These are phyloP conservation scores for Nasonia vitripennis DNA, from an alignment of 1,140 invertebrate genomes.

Conservation along the genomic window DNA sequence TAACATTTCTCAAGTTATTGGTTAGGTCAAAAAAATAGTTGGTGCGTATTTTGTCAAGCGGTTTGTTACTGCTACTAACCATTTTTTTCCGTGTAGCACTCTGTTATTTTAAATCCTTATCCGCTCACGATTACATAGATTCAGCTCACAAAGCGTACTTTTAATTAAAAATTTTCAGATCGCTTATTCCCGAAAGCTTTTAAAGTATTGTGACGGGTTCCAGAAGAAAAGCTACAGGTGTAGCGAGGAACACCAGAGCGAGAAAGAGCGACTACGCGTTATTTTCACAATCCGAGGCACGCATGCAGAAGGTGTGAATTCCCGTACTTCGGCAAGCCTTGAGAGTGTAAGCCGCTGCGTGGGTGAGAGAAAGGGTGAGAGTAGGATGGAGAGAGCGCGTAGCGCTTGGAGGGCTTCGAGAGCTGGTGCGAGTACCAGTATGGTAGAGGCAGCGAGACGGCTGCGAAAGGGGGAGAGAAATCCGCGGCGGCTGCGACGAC, in stretches of 20 bases:
- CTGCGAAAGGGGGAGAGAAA: background rate
- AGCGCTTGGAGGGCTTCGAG: background rate
- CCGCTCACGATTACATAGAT: background rate
- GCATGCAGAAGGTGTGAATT: slow-evolving; percentile 3
- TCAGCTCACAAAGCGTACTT: background rate
- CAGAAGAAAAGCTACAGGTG: background rate
- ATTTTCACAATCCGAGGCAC: background rate
- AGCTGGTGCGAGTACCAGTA: background rate
- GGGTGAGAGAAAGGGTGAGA: background rate
- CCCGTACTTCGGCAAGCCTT: background rate
- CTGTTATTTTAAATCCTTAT: background rate
- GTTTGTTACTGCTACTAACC: too few relatives aligned
- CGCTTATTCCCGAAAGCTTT: background rate
- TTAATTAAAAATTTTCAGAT: slow-evolving; percentile 5
- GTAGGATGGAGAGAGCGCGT: background rate
- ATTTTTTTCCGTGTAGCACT: too few relatives aligned
- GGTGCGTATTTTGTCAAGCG: too few relatives aligned
- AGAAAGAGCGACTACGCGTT: background rate
- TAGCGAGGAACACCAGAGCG: background rate
- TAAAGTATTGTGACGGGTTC: background rate
- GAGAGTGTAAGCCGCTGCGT: background rate
- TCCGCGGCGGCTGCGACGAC: background rate
- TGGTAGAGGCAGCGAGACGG: background rate
- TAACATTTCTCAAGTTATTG: too few relatives aligned
- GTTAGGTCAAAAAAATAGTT: too few relatives aligned